These are phyloP conservation scores for Eilema griseolum DNA, from an alignment of 2,888 invertebrate species.

Conservation along the genomic window DNA sequence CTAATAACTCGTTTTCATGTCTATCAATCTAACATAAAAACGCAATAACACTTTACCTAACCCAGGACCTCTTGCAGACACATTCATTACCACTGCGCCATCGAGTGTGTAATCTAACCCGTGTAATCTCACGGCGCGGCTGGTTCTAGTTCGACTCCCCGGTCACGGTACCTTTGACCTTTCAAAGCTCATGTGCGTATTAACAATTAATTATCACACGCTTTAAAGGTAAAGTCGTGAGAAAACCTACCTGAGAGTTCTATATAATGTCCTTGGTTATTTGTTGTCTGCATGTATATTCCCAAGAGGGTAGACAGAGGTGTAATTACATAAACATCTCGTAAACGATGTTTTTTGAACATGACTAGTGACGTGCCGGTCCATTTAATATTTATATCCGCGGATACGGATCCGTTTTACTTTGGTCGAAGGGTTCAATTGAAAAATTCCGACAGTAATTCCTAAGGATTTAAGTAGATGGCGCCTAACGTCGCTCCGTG, in stretches of 20 bases:
- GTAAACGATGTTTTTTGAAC: no score
- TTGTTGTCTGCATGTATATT: not conserved
- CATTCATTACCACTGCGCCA: not conserved
- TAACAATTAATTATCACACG: constrained; percentile 4
- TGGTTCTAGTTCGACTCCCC: not conserved
- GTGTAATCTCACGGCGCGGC: not conserved
- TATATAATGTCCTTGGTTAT: constrained; percentile 5
- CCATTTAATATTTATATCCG: no score
- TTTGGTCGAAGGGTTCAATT: not conserved
- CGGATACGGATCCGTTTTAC: no score
- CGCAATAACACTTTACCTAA: not conserved
- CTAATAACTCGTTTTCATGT: no score
- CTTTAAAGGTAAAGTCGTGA: constrained; percentile 2
- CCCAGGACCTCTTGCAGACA: not conserved
- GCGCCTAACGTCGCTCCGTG: not conserved
- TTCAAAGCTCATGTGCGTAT: constrained; percentile 2
- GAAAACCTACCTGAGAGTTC: not conserved
- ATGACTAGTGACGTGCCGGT: no score
- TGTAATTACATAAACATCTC: not conserved
- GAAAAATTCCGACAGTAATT: not conserved
- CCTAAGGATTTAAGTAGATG: not conserved
- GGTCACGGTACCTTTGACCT: constrained; percentile 1
- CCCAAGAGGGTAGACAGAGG: not conserved
- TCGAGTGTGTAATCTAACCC: constrained; percentile 3
- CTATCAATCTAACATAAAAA: not conserved